Base-by-base conservation (phyloP, 1,140 invertebrate species). In the Popillia japonica region DNA sequence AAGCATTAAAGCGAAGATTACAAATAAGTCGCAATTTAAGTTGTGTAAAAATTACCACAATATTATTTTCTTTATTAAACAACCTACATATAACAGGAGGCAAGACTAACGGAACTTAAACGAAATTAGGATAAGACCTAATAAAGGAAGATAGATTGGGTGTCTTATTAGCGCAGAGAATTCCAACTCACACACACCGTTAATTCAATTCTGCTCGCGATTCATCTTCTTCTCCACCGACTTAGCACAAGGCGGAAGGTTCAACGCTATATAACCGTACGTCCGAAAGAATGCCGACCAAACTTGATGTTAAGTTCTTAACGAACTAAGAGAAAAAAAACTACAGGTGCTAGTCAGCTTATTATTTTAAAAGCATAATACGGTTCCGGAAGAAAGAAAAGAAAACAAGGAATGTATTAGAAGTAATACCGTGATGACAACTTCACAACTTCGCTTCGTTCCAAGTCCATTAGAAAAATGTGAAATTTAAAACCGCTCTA, bases 121-220 rank as follows among this genome's bases (percentile, higher is more conserved):
- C 27, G 14, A 22, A 74, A 74, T 74, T 74, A 74, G 40, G 72
- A 34, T 14, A 40, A 75, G 34, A 68, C 40, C 79, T 80, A 80
- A 80, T 78, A 78, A 80, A 80, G 40, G 79, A 80, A 80, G 79
- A 80, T 72, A 80, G 79, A 80, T 80, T 73, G 79, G 55, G 34
- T 48, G 73, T 80, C 72, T 78, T 80, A 79, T 80, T 80, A 78
- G 73, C 76, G 41, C 44, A 40, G 40, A 64, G 76, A 73, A 79
- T 78, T 79, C 75, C 44, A 75, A 55, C 77, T 79, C 72, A 78
- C 76, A 77, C 76, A 73, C 76, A 76, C 55, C 59, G 72, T 74
- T 80, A 80, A 80, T 80, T 78, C 64, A 80, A 80, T 80, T 76
- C 75, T 76, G 73, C 73, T 73, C 77, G 59, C 79, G 72, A 80